Evolutionary conservation across 1,140 invertebrate genomes (phyloP).

Genomic region (Heliconius hermathena): DNA sequence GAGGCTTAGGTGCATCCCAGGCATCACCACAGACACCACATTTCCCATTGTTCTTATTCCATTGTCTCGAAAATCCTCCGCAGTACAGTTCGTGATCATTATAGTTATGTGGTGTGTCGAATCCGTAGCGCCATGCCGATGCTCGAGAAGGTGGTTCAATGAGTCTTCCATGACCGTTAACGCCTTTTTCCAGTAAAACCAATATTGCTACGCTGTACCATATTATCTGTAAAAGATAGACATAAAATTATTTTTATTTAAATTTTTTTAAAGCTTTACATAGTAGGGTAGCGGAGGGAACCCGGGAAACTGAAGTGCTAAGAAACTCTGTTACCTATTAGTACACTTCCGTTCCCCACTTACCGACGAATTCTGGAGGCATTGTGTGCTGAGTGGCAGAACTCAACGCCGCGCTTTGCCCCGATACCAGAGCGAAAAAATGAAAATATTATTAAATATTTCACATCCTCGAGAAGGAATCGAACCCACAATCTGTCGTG

Average conservation of each 20-base stretch:
- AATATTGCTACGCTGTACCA: slow-evolving; percentile 60
- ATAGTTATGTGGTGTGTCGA: slow-evolving; percentile 89
- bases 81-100: slow-evolving; percentile 96
- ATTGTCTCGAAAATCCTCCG: slow-evolving; percentile 91
- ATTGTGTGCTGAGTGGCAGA: no score
- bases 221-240: slow-evolving; percentile 56
- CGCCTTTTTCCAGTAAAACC: slow-evolving; percentile 46
- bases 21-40: slow-evolving; percentile 95
- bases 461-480: no score
- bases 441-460: no score
- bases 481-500: no score
- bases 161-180: slow-evolving; percentile 87
- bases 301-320: no score
- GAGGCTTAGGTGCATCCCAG: slow-evolving; percentile 87
- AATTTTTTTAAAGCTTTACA: not conserved
- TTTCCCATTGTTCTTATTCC: slow-evolving; percentile 88
- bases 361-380: no score
- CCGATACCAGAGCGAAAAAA: no score
- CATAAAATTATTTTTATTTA: not conserved
- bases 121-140: slow-evolving; percentile 91
- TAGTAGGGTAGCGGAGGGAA: no score
- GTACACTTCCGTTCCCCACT: no score
- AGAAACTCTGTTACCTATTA: no score
- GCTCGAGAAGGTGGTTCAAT: slow-evolving; percentile 93
- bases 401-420: no score